Evolutionary conservation across 2,888 invertebrate species (phyloP), one percentile per base, ranked within the genome.

Genomic region (Drosophila kuntzei): DNA sequence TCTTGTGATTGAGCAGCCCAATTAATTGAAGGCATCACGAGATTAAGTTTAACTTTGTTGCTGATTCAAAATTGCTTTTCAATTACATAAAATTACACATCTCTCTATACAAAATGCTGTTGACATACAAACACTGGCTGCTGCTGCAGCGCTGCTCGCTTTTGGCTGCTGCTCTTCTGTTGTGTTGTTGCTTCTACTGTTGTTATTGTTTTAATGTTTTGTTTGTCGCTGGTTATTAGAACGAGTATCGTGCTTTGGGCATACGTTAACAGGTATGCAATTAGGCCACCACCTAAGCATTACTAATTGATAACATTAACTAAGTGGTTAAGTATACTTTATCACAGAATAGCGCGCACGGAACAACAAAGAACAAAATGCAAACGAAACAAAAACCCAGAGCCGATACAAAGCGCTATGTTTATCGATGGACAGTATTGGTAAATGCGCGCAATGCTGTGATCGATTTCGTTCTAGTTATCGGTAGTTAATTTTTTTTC

Each of bases 61-160:
- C 50, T 55, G 34, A 43, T 32, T 57, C 34, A 6, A 64, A 77
- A 80, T 80, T 71, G 80, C 60, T 62, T 71, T 82, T 79, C 88
- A 83, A 87, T 83, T 83, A 88, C 82, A 83, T 83, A 83, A 82
- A 83, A 70, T 74, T 70, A 77, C 76, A 85, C 61, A 76, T 44
- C 43, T 55, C 43, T 55, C 41, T 37, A 27, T 47, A 16, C 6
- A 51, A 18, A 22, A 27, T 25, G n/a, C 43, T 58, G 67, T 67
- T 77, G 58, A 77, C 75, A 72, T 75, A 75, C 75, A 77, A 75
- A 75, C 73, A 39, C 43, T 72, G 55, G 62, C 54, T 55, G 46
- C 54, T 36, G 57, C 64, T 65, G 60, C 74, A 60, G 67, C 60
- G 36, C 67, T 71, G 68, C 60, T 72, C 27, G 16, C 39, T 39